phyloP scores from a whole-genome alignment of 2,888 invertebrate genomes.

The Tuberolachnus salignus region DNA sequence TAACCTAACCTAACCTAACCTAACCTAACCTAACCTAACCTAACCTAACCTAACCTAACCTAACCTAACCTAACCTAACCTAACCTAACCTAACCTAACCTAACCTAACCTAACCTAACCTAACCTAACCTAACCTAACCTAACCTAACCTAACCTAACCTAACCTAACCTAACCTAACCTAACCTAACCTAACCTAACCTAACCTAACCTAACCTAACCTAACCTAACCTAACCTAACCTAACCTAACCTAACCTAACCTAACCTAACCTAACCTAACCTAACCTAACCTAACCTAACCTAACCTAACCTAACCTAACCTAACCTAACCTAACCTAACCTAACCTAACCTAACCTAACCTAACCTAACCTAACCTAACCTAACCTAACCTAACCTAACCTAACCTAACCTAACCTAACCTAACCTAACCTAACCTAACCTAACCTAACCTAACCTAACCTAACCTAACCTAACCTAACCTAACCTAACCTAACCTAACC shows the following conservation, averaged over 20 bases:
- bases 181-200: slow-evolving; percentile 54
- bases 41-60: slow-evolving; percentile 53
- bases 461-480: slow-evolving; percentile 57
- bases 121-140: too few relatives aligned
- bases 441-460: slow-evolving; percentile 56
- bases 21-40: slow-evolving; percentile 53
- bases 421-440: too few relatives aligned
- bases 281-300: slow-evolving; percentile 46
- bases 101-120: too few relatives aligned
- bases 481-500: slow-evolving; percentile 60
- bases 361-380: too few relatives aligned
- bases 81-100: slow-evolving; percentile 49
- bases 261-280: slow-evolving; percentile 45
- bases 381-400: too few relatives aligned
- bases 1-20: slow-evolving; percentile 53
- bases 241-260: slow-evolving; percentile 57
- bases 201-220: slow-evolving; percentile 56
- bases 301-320: too few relatives aligned
- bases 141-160: too few relatives aligned
- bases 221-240: slow-evolving; percentile 58
- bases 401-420: too few relatives aligned
- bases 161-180: too few relatives aligned
- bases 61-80: slow-evolving; percentile 47
- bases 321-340: too few relatives aligned
- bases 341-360: too few relatives aligned